These are phyloP conservation scores for Bos indicus DNA, from an alignment of 2,113 vertebrate genomes.

Conservation along the genomic window DNA sequence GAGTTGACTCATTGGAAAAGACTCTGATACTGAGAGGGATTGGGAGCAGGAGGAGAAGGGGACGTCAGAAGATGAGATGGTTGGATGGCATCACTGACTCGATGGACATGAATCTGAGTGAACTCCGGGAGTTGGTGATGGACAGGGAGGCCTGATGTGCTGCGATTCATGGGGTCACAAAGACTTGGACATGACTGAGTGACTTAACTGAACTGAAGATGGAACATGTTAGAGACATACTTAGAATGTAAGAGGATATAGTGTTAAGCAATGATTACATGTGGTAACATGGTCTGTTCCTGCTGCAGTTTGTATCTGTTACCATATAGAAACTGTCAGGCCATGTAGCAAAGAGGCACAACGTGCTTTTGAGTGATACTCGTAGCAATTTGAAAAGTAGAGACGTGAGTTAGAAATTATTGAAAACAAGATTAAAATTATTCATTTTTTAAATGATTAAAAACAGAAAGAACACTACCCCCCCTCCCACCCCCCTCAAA, in stretches of 20 bases:
- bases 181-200: rapidly evolving
- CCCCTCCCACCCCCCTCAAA: neutral
- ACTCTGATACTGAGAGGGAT: too few species aligned
- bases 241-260: neutral
- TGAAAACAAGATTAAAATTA: neutral
- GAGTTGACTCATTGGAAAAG: too few species aligned
- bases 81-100: too few species aligned
- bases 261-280: neutral
- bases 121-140: rapidly evolving
- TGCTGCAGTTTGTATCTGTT: neutral
- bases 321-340: neutral
- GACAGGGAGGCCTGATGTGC: too few species aligned
- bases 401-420: neutral
- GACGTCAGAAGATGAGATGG: rapidly evolving
- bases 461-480: neutral
- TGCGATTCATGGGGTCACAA: too few species aligned
- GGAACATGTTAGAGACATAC: neutral
- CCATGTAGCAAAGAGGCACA: neutral
- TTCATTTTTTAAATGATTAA: neutral
- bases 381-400: neutral
- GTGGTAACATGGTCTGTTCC: neutral
- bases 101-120: too few species aligned
- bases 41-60: too few species aligned
- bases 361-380: neutral
- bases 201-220: neutral